Evolutionary conservation across 64 coral and sea anemone species (phyloP), one percentile per base, ranked within the genome.

Genomic region (Montipora sp.): DNA sequence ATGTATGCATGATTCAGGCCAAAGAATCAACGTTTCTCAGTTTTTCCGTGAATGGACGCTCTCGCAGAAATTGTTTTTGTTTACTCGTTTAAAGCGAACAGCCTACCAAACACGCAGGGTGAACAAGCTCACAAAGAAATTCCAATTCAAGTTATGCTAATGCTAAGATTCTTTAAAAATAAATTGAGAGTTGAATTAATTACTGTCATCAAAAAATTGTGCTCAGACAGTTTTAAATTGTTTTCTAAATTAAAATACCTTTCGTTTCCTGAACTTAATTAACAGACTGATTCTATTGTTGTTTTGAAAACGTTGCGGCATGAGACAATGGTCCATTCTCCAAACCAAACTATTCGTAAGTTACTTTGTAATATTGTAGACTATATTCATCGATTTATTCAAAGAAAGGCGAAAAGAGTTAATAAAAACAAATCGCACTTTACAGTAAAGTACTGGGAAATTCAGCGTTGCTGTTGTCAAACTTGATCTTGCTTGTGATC

Each of bases 141-240:
- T 46, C 10, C 15, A 47, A 47, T 22, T 84, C 66, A 84, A 11
- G 53, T 57, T 84, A 68, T 68, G 81, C 61, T 67, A 84, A 84
- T 84, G 6, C 3, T 84, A 4, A 44, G 12, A 19, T 13, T n/a
- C 80, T 83, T 59, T 65, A 63, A 84, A 84, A 8, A 84, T 69
- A 5, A 67, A 84, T 45, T 82, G 80, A 15, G 7, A 16, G 60
- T 27, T 23, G 57, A 82, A 44, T 16, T 47, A 82, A 44, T 16
- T 47, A 8, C 47, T 69, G 5, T 5, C 16, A 84, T 47, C 8
- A 15, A 83, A 84, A 84, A n/a, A 27, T 84, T 44, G 36, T 84
- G 27, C 36, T 68, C 5, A 47, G 15, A 44, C 45, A 15, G 66
- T 69, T 69, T 63, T 82, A 44, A 82, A 82, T 82, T 82, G 22